phyloP scores from a whole-genome alignment of 2,113 vertebrate genomes.

The Myiagra hebetior region DNA sequence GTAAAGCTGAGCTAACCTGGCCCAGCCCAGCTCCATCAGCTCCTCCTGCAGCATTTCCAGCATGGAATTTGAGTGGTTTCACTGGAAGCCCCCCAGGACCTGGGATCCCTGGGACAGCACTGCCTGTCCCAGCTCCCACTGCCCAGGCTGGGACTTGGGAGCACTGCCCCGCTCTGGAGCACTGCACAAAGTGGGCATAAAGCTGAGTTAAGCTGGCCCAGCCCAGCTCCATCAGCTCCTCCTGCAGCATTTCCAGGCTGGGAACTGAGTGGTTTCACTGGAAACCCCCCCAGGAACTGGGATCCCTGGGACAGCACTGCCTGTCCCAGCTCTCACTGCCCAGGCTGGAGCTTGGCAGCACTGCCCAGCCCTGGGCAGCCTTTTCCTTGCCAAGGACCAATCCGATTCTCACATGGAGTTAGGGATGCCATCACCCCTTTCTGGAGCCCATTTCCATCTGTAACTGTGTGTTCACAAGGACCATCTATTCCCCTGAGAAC shows the following conservation, averaged over 20 bases:
- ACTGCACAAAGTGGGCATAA: too few relatives aligned
- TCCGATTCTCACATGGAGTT: neutral
- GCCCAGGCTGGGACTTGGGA: neutral
- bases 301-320: neutral
- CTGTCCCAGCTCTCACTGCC: fast-evolving
- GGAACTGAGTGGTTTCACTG: fast-evolving
- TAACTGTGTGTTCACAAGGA: neutral
- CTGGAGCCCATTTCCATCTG: neutral
- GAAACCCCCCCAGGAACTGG: neutral
- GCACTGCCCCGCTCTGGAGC: neutral
- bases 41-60: neutral
- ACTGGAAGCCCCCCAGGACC: neutral
- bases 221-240: neutral
- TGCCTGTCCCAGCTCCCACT: fast-evolving
- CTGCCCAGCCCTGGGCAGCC: neutral
- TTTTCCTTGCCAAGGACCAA: neutral
- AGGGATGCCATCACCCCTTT: neutral
- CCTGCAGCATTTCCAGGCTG: neutral
- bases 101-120: neutral
- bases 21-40: neutral
- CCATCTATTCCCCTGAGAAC: neutral
- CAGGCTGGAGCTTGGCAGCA: neutral
- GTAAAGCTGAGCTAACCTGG: neutral
- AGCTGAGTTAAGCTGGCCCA: neutral
- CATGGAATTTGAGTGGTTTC: fast-evolving